Percentiles rank a stretch among this genome's conserved stretches.
These are phyloP conservation scores for Hemicordylus capensis DNA, from an alignment of 2,113 vertebrate species.

Conservation along the genomic window DNA sequence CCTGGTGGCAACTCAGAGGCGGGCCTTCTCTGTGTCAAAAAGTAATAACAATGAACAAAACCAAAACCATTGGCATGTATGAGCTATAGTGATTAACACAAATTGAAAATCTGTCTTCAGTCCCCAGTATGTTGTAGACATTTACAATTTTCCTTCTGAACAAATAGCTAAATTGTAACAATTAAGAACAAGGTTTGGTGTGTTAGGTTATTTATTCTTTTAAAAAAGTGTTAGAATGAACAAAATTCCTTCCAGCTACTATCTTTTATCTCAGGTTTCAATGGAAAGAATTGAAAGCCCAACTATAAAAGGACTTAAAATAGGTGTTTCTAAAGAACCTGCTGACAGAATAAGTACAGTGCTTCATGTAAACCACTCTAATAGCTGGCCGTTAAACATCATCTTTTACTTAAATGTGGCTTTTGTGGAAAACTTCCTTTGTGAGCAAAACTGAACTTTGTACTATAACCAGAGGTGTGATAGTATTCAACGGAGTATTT, in stretches of 20 bases:
- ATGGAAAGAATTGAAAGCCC: conserved; percentile 26
- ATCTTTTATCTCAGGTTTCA: not conserved
- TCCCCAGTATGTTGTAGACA: not conserved
- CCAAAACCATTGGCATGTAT: not conserved
- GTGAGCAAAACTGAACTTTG: not conserved
- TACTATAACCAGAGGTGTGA: not conserved
- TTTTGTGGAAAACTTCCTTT: conserved; percentile 31
- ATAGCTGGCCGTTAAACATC: conserved; percentile 19
- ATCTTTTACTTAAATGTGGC: not conserved
- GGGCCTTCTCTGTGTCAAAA: too few relatives aligned
- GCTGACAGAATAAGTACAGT: conserved; percentile 31
- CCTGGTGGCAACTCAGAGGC: too few relatives aligned
- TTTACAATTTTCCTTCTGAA: not conserved
- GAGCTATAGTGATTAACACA: not conserved
- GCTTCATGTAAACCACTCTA: not conserved
- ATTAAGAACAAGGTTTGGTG: not conserved
- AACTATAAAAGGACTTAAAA: conserved; percentile 19
- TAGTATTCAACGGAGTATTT: too few relatives aligned
- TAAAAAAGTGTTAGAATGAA: not conserved
- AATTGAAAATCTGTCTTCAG: not conserved
- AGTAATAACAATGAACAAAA: not conserved
- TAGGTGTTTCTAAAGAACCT: conserved; percentile 30
- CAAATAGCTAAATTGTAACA: not conserved
- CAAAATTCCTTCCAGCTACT: not conserved
- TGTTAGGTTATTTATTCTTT: not conserved